These are phyloP conservation scores for Aplodontia rufa DNA, from an alignment of 2,113 vertebrate species.

Conservation along the genomic window DNA sequence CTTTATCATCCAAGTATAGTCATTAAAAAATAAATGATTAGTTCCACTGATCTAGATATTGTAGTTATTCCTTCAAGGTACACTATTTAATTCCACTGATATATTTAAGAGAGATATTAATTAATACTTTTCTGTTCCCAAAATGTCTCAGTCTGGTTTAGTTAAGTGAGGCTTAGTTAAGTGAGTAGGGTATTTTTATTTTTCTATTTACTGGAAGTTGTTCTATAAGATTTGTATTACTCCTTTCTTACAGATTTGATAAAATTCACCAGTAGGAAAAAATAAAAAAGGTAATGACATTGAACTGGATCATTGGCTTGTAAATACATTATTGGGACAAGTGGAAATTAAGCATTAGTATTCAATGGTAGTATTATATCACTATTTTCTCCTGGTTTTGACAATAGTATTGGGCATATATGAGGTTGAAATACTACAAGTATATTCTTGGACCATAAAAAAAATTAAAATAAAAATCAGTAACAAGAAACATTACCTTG, in stretches of 20 bases:
- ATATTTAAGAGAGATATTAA: neutral
- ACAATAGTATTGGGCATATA: neutral
- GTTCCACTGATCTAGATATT: neutral
- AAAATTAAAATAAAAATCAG: neutral
- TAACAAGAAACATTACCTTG: neutral
- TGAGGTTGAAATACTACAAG: neutral
- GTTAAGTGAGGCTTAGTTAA: neutral
- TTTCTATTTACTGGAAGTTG: neutral
- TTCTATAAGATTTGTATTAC: neutral
- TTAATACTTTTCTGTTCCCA: neutral
- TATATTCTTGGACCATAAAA: neutral
- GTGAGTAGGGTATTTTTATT: neutral
- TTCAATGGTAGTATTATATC: neutral
- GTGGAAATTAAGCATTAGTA: neutral
- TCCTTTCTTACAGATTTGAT: neutral
- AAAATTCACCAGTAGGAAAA: neutral
- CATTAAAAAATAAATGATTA: neutral
- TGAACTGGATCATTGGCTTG: neutral
- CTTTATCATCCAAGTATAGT: neutral
- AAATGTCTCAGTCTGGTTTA: neutral
- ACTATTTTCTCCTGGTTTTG: neutral
- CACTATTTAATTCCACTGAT: neutral
- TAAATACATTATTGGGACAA: neutral
- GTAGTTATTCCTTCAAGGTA: neutral
- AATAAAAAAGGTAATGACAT: neutral